Conservation (phyloP, 2,113 vertebrate genomes). For the Boleophthalmus pectinirostris region DNA sequence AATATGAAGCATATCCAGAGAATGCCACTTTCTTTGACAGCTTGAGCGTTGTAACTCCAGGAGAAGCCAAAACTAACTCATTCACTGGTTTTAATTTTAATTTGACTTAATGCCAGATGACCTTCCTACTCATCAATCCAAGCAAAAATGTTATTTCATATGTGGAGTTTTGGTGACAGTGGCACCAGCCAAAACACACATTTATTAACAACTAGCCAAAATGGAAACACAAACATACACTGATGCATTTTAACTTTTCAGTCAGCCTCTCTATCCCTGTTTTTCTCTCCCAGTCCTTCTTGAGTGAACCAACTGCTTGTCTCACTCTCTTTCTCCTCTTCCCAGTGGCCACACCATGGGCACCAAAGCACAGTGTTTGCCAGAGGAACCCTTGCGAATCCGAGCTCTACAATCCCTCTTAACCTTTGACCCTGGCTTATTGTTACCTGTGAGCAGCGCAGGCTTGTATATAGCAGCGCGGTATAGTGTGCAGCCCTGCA, state of each 20-base stretch:
- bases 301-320: conserved; percentile 34
- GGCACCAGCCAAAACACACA: too few species aligned
- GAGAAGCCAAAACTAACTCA: too few species aligned
- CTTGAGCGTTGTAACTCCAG: too few species aligned
- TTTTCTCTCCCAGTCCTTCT: conserved; percentile 36
- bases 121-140: too few species aligned
- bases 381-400: conserved; percentile 67
- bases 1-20: too few species aligned
- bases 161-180: too few species aligned
- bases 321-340: conserved; percentile 47
- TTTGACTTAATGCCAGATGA: too few species aligned
- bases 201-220: neutral
- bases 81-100: too few species aligned
- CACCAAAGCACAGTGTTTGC: conserved; percentile 52
- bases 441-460: conserved; percentile 77
- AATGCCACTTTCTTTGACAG: too few species aligned
- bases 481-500: conserved; percentile 67
- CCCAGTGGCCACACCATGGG: conserved; percentile 64
- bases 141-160: too few species aligned
- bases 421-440: conserved; percentile 77
- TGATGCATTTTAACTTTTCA: conserved; percentile 16
- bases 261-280: conserved; percentile 14
- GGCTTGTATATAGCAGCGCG: conserved; percentile 61
- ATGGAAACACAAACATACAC: neutral
- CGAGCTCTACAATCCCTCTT: conserved; percentile 74